These are phyloP conservation scores for Eublepharis macularius DNA, from an alignment of 2,113 vertebrate genomes.

Conservation along the genomic window DNA sequence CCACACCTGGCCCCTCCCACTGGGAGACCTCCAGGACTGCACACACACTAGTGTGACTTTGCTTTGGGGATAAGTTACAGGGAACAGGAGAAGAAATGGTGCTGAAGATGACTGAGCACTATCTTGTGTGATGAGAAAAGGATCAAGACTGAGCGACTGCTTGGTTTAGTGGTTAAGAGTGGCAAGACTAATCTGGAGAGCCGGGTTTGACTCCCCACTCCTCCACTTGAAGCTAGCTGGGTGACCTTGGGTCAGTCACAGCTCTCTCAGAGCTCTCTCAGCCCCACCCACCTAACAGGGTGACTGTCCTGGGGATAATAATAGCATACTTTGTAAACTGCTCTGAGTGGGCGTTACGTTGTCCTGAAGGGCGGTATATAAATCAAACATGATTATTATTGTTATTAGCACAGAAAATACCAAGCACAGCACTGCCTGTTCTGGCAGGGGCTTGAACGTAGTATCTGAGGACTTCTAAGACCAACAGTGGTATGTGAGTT, in stretches of 20 bases:
- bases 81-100: neutral
- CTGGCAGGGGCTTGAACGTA: neutral
- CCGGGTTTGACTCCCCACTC: too few species aligned
- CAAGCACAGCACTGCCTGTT: fast-evolving
- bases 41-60: neutral
- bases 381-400: too few species aligned
- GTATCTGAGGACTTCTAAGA: neutral
- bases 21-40: neutral
- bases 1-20: neutral
- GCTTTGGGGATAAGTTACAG: neutral
- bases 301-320: too few species aligned
- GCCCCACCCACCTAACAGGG: too few species aligned
- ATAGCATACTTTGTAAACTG: too few species aligned
- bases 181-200: too few species aligned
- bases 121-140: neutral
- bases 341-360: too few species aligned
- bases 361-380: too few species aligned
- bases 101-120: neutral
- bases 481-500: neutral
- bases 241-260: too few species aligned
- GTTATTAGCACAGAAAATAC: slow-evolving; percentile 1
- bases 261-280: too few species aligned
- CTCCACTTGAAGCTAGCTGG: too few species aligned
- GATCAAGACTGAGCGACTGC: neutral
- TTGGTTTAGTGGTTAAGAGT: too few species aligned